phyloP scores from a whole-genome alignment of 2,797 vertebrate species.

The Micropoecilia bifurca region DNA sequence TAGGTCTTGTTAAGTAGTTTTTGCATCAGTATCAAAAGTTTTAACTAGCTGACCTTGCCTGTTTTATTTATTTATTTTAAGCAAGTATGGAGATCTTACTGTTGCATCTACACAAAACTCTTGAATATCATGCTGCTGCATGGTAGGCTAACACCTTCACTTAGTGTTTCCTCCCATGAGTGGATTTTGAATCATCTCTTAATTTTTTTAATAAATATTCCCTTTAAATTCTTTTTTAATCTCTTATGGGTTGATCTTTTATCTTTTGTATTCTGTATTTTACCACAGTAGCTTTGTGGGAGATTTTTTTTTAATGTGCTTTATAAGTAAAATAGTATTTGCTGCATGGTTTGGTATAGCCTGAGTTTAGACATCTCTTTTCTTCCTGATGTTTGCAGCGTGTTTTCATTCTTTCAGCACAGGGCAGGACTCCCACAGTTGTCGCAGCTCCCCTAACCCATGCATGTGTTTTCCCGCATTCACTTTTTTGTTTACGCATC shows the following conservation, averaged over 20 bases:
- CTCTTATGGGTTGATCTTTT: background rate
- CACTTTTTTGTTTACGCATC: constrained; percentile 19
- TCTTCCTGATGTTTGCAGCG: background rate
- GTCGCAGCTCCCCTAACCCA: background rate
- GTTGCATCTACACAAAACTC: background rate
- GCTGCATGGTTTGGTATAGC: background rate
- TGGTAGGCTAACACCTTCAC: background rate
- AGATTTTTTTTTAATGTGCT: background rate
- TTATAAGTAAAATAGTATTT: background rate
- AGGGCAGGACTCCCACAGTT: background rate
- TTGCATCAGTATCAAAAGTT: background rate
- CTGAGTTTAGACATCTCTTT: background rate
- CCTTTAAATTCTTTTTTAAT: background rate
- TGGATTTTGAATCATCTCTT: background rate
- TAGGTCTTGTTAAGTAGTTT: background rate
- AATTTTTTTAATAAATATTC: too few relatives aligned
- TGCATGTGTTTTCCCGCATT: constrained; percentile 13
- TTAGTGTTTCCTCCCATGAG: background rate
- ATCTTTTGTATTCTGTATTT: background rate
- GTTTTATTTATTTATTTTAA: too few relatives aligned
- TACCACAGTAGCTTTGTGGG: background rate
- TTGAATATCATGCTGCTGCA: too few relatives aligned
- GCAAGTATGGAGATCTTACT: background rate
- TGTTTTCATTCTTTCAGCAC: background rate
- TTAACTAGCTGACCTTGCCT: background rate